Evolutionary conservation across 2,797 vertebrate species (phyloP).

Genomic region (Numenius phaeopus): DNA sequence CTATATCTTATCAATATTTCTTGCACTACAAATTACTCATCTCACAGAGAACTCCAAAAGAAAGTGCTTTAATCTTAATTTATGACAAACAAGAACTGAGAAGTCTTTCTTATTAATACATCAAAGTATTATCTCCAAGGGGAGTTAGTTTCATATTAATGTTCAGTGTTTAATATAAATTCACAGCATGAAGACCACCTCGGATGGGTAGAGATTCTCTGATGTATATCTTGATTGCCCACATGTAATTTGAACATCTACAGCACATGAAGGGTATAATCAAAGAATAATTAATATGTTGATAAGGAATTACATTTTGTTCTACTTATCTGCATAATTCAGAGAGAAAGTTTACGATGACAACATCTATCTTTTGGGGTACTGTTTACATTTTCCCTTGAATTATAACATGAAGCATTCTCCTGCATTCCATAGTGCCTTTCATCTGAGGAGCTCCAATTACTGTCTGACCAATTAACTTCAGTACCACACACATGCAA

Average conservation of each 20-base stretch:
- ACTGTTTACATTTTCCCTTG: constrained; percentile 45
- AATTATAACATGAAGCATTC: constrained; percentile 34
- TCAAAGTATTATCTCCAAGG: constrained; percentile 55
- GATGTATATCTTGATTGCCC: constrained; percentile 53
- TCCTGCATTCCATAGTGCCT: constrained; percentile 42
- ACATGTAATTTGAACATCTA: constrained; percentile 37
- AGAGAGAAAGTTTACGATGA: constrained; percentile 18
- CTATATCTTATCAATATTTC: background rate
- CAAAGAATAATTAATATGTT: constrained; percentile 51
- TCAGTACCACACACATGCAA: constrained; percentile 14
- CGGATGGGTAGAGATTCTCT: constrained; percentile 18
- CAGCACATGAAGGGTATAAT: constrained; percentile 42
- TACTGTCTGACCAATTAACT: constrained; percentile 45
- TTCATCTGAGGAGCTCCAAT: constrained; percentile 20
- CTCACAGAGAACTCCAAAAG: background rate
- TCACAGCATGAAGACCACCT: constrained; percentile 62
- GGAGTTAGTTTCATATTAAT: constrained; percentile 26
- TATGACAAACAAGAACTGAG: constrained; percentile 15
- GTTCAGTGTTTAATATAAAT: constrained; percentile 39
- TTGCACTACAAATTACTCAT: background rate
- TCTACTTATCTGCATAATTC: constrained; percentile 32
- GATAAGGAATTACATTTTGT: constrained; percentile 6
- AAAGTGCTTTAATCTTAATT: constrained; percentile 51
- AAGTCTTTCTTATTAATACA: constrained; percentile 47
- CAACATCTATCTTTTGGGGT: background rate